Conservation (phyloP, 2,797 vertebrate species). For the Clarias pachynema region DNA sequence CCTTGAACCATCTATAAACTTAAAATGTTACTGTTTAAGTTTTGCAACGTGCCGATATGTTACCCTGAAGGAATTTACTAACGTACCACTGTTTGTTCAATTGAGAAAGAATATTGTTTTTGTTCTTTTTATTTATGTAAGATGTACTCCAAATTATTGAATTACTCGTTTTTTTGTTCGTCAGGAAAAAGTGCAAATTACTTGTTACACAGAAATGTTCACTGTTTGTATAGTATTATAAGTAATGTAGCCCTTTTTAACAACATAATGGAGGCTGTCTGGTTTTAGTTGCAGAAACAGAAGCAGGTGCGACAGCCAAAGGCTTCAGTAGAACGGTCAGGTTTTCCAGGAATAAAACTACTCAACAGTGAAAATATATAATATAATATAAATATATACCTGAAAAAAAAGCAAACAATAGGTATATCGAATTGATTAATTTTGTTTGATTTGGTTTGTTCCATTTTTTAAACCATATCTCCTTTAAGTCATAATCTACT, state of each 20-base stretch:
- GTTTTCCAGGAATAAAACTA: background rate
- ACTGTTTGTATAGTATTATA: background rate
- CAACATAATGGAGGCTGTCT: constrained; percentile 35
- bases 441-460: background rate
- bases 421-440: background rate
- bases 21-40: too few relatives aligned
- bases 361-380: background rate
- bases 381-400: too few relatives aligned
- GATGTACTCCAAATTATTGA: too few relatives aligned
- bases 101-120: too few relatives aligned
- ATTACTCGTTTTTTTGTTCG: background rate
- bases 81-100: too few relatives aligned
- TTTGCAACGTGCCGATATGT: too few relatives aligned
- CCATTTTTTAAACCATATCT: background rate
- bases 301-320: constrained; percentile 5
- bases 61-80: too few relatives aligned
- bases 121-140: too few relatives aligned
- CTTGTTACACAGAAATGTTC: background rate
- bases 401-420: background rate
- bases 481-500: background rate
- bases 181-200: background rate
- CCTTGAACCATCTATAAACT: too few relatives aligned
- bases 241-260: constrained; percentile 14
- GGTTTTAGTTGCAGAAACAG: constrained; percentile 10
- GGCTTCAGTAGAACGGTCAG: background rate